Conservation (phyloP, 1,140 invertebrate species). For the Cyclargus thomasi region DNA sequence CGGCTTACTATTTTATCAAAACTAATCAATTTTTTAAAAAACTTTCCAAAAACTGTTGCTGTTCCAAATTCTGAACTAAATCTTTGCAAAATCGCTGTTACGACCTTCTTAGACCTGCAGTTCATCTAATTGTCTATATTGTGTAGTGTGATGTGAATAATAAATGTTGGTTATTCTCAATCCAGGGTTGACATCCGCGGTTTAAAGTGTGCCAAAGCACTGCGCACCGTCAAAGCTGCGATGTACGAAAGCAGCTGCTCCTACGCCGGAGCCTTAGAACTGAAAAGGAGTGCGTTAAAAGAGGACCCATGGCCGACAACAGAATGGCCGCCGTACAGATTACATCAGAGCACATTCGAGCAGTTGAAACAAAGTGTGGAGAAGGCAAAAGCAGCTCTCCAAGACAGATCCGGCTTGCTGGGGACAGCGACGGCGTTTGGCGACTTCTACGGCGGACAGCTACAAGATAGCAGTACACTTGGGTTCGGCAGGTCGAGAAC, state of each 20-base stretch:
- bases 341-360: slow-evolving; percentile 88
- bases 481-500: slow-evolving; percentile 57
- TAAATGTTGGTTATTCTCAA: slow-evolving; percentile 3
- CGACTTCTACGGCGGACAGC: slow-evolving; percentile 75
- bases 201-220: slow-evolving; percentile 58
- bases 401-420: slow-evolving; percentile 73
- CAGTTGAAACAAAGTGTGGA: slow-evolving; percentile 91
- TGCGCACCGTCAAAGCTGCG: slow-evolving; percentile 54
- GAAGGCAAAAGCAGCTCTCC: slow-evolving; percentile 89
- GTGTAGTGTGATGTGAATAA: too few species aligned
- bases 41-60: too few species aligned
- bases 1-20: too few species aligned
- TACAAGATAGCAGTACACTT: slow-evolving; percentile 51
- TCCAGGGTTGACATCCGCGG: slow-evolving; percentile 60
- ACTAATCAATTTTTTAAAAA: too few species aligned
- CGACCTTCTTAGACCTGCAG: too few species aligned
- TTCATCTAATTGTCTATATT: too few species aligned
- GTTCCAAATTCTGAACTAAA: too few species aligned
- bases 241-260: slow-evolving; percentile 95
- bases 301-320: slow-evolving; percentile 78
- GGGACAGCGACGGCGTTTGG: slow-evolving; percentile 76
- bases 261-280: slow-evolving; percentile 88
- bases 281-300: slow-evolving; percentile 83
- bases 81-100: too few species aligned
- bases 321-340: slow-evolving; percentile 84